phyloP scores from a whole-genome alignment of 2,888 invertebrate species.

The Ptychoptera albimana region DNA sequence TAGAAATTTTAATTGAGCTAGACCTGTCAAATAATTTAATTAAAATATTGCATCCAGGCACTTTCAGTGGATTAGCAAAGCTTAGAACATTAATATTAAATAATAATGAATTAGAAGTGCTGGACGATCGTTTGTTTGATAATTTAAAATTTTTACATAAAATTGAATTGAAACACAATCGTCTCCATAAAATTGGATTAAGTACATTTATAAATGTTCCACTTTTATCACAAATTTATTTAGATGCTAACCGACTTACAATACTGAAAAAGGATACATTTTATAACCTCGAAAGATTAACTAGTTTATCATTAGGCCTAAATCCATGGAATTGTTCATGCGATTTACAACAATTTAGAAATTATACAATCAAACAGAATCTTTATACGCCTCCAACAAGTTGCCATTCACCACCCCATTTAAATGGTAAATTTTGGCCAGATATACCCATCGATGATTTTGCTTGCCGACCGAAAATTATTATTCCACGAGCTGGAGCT shows the following conservation, averaged over 20 bases:
- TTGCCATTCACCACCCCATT: constrained; percentile 51
- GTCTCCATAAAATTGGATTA: constrained; percentile 48
- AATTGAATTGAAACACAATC: constrained; percentile 62
- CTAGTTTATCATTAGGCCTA: constrained; percentile 56
- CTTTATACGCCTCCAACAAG: constrained; percentile 59
- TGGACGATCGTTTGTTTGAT: constrained; percentile 62
- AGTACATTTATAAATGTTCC: constrained; percentile 56
- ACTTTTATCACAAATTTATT: constrained; percentile 46
- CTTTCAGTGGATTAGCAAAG: constrained; percentile 53
- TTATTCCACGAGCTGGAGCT: constrained; percentile 40
- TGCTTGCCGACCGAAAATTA: constrained; percentile 65
- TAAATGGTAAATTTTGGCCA: constrained; percentile 57
- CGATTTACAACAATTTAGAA: constrained; percentile 58
- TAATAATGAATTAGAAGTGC: constrained; percentile 53
- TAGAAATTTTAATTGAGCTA: constrained; percentile 64
- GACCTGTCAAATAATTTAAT: constrained; percentile 65
- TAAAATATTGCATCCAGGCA: constrained; percentile 44
- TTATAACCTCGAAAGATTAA: constrained; percentile 45
- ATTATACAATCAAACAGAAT: constrained; percentile 56
- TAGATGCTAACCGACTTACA: constrained; percentile 60
- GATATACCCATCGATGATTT: constrained; percentile 54
- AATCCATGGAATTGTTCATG: constrained; percentile 88
- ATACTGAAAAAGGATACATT: constrained; percentile 49
- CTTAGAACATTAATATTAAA: constrained; percentile 57
- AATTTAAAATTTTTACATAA: constrained; percentile 57